Base-by-base conservation (phyloP, 1,140 invertebrate species). In the Lysiphlebus fabarum region DNA sequence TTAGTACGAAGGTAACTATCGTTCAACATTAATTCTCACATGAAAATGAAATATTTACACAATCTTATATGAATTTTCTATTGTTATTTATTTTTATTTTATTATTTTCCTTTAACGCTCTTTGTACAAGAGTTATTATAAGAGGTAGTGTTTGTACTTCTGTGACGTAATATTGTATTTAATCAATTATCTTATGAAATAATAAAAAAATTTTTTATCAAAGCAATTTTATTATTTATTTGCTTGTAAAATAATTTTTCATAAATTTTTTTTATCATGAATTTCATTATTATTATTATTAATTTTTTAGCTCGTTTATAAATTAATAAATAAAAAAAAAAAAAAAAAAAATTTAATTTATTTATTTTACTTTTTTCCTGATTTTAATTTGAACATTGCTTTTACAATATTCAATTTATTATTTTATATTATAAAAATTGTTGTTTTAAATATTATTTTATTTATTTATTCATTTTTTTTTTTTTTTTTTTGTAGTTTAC, bases 61-160 rank as follows among this genome's bases (percentile, higher is more conserved):
- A 48, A n/a, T 40, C 34, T 54, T 41, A 54, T 54, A 6, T 49
- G 43, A 41, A 63, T 63, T 42, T 33, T 40, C 34, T 36, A 37
- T 62, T 41, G 12, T 45, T 33, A 34, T 60, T 62, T 64, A 59
- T 58, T 26, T 56, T 59, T 57, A 56, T 55, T 56, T 61, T 64
- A 49, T 53, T 33, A 41, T 44, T 44, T 45, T 57, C 47, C 36
- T 56, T 69, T 62, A 67, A 70, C 71, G 73, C 75, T 77, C 76
- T 75, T 75, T 78, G 75, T 78, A 74, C 57, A 57, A 57, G 38
- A 62, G 44, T 76, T 66, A 69, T 77, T 68, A 17, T 70, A 68
- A 77, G 75, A 79, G 75, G 75, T 77, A 79, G 71, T 62, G 74
- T 77, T 77, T 79, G 75, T 77, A 77, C 75, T 77, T 70, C 66